Base-by-base conservation (phyloP, 2,888 invertebrate genomes). In the Calameuta idolon region DNA sequence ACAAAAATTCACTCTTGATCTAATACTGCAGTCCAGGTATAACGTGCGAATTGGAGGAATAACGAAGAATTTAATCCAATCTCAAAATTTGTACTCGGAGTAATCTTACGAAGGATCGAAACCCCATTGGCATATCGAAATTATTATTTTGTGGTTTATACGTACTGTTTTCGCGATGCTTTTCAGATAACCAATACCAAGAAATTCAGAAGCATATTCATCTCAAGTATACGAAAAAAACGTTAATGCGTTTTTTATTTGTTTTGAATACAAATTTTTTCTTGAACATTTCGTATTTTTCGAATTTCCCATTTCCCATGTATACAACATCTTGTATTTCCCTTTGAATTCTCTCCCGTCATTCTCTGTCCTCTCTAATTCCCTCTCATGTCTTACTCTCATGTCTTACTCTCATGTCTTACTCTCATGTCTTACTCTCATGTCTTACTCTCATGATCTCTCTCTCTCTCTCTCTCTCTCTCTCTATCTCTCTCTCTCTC, bases 391-490 rank as follows among this genome's bases (percentile, higher is more conserved):
- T 75, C 11, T 40, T 23, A 75, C 15, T 23, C 23, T 75, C 73
- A 34, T 15, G 31, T 75, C 11, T 40, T 23, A 75, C 15, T 23
- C 23, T 75, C 73, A 34, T 15, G 31, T 75, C 11, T 40, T 23
- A 75, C 15, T 23, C 23, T 75, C 73, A 34, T 15, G 31, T 75
- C 11, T 40, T 23, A 75, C 55, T 77, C 34, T 37, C 69, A 34
- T 77, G 4, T 75, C 11, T 40, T 23, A 75, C 15, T 23, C 23
- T 75, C 73, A 34, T 15, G 31, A 30, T 75, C 69, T 77, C 34
- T 77, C 35, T 77, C n/a, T 68, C 77, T 75, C 30, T 75, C 23
- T 68, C 34, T 34, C 34, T 75, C 33, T 30, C 2, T 76, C 37
- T 75, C 12, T 37, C 15, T 75, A n/a, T 74, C 12, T 75, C 69